These are phyloP conservation scores for Anguilla anguilla DNA, from an alignment of 2,797 vertebrate genomes.

Conservation along the genomic window DNA sequence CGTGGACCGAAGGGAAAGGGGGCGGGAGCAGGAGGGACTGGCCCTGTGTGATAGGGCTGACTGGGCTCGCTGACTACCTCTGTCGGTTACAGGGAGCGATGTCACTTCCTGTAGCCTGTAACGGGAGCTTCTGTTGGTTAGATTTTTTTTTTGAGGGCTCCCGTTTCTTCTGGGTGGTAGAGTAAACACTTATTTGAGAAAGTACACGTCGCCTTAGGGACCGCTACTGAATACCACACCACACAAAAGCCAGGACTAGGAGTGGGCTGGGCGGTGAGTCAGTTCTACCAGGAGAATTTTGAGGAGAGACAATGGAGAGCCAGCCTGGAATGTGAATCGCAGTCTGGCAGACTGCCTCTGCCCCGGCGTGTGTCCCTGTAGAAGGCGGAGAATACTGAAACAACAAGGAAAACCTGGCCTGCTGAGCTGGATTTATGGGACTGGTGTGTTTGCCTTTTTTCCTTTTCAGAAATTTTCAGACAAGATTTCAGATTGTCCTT, in stretches of 20 bases:
- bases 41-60: not conserved
- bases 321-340: not conserved
- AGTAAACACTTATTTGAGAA: not conserved
- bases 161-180: not conserved
- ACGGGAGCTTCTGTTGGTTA: not conserved
- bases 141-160: not conserved
- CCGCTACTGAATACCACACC: not conserved
- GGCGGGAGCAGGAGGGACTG: not conserved
- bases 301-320: not conserved
- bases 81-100: not conserved
- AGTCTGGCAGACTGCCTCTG: not conserved
- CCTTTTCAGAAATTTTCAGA: not conserved
- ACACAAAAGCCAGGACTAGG: not conserved
- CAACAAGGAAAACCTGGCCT: not conserved
- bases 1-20: not conserved
- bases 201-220: not conserved
- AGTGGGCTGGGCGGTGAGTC: not conserved
- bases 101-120: not conserved
- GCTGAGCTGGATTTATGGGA: slow-evolving; percentile 1
- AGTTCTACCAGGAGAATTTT: not conserved
- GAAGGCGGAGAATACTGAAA: not conserved
- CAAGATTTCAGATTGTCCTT: slow-evolving; percentile 2
- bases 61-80: not conserved
- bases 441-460: not conserved
- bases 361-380: not conserved